A percentile compares a stretch with the other conserved stretches of the same genome.
Conservation (phyloP, 2,888 invertebrate species). For the Leptopilina drosophilae region DNA sequence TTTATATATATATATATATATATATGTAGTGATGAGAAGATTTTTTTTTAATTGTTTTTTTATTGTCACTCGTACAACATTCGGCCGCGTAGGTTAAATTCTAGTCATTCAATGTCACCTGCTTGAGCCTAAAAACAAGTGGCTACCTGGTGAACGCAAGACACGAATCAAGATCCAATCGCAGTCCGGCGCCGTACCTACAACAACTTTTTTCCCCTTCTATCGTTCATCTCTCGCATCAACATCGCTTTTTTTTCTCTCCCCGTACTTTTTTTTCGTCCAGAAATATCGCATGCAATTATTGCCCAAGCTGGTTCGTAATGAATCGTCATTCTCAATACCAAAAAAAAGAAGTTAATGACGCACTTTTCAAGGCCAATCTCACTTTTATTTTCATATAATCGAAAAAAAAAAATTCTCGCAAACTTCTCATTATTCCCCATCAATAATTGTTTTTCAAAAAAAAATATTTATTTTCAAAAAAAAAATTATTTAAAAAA, state of each 20-base stretch:
- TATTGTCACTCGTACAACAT: constrained; percentile 15
- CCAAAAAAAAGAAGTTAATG: constrained; percentile 22
- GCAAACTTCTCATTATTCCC: constrained; percentile 3
- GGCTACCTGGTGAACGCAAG: constrained; percentile 37
- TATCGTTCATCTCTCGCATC: constrained; percentile 4
- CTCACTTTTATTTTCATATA: neutral
- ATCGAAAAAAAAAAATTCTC: neutral
- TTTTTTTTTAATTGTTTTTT: neutral
- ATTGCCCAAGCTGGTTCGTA: constrained; percentile 22
- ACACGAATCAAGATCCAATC: constrained; percentile 42
- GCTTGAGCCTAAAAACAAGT: constrained; percentile 44
- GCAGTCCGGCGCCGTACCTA: constrained; percentile 29
- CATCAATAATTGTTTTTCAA: neutral
- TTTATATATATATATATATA: no score
- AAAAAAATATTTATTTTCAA: no score
- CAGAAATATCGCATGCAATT: constrained; percentile 29
- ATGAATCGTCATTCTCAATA: constrained; percentile 31
- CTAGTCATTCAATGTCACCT: constrained; percentile 51
- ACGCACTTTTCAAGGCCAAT: constrained; percentile 29
- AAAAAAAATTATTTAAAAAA: no score
- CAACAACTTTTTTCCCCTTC: constrained; percentile 36
- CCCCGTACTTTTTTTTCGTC: neutral
- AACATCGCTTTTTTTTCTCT: neutral
- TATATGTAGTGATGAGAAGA: no score
- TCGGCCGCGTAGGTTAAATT: constrained; percentile 40